Evolutionary conservation across 1,140 invertebrate species (phyloP).

Genomic region (Saccostrea glomerata): DNA sequence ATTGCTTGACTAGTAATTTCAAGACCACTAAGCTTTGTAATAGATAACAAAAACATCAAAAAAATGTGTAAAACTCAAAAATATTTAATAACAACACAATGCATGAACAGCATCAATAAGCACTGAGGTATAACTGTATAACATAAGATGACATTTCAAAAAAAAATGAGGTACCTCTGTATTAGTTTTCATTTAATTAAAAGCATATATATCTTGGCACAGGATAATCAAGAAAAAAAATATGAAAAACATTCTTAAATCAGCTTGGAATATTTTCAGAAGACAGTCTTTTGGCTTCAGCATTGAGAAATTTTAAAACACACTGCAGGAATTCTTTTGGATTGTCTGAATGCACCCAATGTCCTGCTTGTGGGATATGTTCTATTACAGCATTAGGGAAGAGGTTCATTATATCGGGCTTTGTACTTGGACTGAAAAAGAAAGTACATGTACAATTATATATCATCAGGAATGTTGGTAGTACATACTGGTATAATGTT

Average conservation of each 20-base stretch:
- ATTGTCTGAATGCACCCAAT: constrained; percentile 96
- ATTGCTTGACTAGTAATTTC: too few species aligned
- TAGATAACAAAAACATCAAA: not conserved
- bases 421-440: constrained; percentile 58
- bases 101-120: not conserved
- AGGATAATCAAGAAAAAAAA: not conserved
- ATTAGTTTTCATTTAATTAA: not conserved
- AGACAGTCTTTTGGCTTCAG: constrained; percentile 5
- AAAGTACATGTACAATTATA: not conserved
- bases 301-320: constrained; percentile 3
- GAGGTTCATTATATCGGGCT: constrained; percentile 75
- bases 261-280: constrained; percentile 9
- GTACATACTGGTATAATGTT: too few species aligned
- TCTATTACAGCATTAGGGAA: constrained; percentile 89
- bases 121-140: not conserved
- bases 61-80: not conserved
- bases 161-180: not conserved
- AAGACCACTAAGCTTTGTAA: not conserved
- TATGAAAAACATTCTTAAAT: not conserved
- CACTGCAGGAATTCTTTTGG: constrained; percentile 79
- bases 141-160: not conserved
- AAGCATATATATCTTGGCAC: not conserved
- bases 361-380: constrained; percentile 89
- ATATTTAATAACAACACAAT: not conserved
- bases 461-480: too few species aligned